Evolutionary conservation across 2,797 vertebrate genomes (phyloP).

Genomic region (Cyprinella venusta): DNA sequence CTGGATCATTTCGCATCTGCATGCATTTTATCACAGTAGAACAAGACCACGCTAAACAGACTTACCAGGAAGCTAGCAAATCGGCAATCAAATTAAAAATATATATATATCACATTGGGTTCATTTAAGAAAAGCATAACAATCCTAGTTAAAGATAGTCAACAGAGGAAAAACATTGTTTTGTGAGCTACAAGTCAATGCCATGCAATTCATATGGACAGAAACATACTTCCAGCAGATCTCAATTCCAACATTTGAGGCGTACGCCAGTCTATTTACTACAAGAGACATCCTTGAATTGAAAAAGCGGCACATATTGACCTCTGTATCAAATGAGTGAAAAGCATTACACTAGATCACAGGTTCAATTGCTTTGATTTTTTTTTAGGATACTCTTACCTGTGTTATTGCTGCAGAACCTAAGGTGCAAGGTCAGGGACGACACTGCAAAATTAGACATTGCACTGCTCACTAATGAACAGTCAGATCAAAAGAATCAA

Average conservation of each 20-base stretch:
- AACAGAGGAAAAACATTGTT: slow-evolving; percentile 45
- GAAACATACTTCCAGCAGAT: slow-evolving; percentile 54
- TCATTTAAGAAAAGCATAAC: slow-evolving; percentile 18
- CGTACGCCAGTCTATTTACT: slow-evolving; percentile 14
- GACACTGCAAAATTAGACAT: slow-evolving; percentile 99
- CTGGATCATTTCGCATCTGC: slow-evolving; percentile 63
- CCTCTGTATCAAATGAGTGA: slow-evolving; percentile 14
- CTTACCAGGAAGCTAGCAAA: slow-evolving; percentile 69
- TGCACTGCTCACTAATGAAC: slow-evolving; percentile 93
- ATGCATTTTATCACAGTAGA: slow-evolving; percentile 72
- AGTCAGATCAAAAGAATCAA: slow-evolving; percentile 84
- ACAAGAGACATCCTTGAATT: slow-evolving; percentile 34
- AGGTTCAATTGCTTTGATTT: slow-evolving; percentile 78
- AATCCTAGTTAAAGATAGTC: slow-evolving; percentile 24
- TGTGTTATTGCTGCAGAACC: slow-evolving; percentile 99
- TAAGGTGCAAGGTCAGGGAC: slow-evolving; percentile 99
- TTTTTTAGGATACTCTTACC: slow-evolving; percentile 99
- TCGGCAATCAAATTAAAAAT: slow-evolving; percentile 33
- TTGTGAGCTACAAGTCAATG: slow-evolving; percentile 55
- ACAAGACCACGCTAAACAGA: slow-evolving; percentile 65
- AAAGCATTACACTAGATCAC: slow-evolving; percentile 62
- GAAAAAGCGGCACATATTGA: slow-evolving; percentile 56
- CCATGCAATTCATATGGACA: slow-evolving; percentile 75
- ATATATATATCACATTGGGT: slow-evolving; percentile 16
- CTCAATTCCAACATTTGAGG: slow-evolving; percentile 6